Percentiles rank a stretch among this genome's conserved stretches.
phyloP scores from a whole-genome alignment of 2,113 vertebrate species.

The Hippocampus abdominalis region DNA sequence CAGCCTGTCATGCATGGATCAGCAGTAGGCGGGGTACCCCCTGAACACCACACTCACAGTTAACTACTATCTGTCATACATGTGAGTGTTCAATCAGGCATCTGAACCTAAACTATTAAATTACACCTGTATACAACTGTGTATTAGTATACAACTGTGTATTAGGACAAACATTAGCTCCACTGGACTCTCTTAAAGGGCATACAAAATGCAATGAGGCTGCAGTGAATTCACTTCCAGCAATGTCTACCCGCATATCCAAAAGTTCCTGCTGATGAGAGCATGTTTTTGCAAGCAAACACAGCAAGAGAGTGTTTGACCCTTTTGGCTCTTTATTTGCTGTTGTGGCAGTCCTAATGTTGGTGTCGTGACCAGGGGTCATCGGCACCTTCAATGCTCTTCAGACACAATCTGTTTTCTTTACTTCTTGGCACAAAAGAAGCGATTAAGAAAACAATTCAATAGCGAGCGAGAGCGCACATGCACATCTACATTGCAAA shows the following conservation, averaged over 20 bases:
- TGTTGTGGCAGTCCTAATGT: conserved; percentile 60
- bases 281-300: conserved; percentile 66
- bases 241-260: conserved; percentile 5
- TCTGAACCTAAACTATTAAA: no score
- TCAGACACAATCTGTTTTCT: conserved; percentile 74
- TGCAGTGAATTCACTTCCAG: not conserved
- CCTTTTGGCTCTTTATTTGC: conserved; percentile 59
- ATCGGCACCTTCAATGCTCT: conserved; percentile 69
- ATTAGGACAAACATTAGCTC: not conserved
- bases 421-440: conserved; percentile 73
- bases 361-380: conserved; percentile 57
- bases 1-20: no score
- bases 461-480: conserved; percentile 63
- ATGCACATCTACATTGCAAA: conserved; percentile 73
- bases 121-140: not conserved
- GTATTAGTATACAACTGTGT: no score
- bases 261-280: conserved; percentile 50
- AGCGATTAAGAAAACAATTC: conserved; percentile 78
- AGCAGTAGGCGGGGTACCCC: no score
- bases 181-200: not conserved
- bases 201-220: not conserved
- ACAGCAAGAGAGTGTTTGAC: conserved; percentile 51
- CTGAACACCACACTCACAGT: no score
- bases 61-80: no score
- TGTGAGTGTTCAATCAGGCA: no score